Percentiles rank a stretch among this genome's conserved stretches.
phyloP scores from a whole-genome alignment of 2,113 vertebrate genomes.

The Dromaius novaehollandiae region DNA sequence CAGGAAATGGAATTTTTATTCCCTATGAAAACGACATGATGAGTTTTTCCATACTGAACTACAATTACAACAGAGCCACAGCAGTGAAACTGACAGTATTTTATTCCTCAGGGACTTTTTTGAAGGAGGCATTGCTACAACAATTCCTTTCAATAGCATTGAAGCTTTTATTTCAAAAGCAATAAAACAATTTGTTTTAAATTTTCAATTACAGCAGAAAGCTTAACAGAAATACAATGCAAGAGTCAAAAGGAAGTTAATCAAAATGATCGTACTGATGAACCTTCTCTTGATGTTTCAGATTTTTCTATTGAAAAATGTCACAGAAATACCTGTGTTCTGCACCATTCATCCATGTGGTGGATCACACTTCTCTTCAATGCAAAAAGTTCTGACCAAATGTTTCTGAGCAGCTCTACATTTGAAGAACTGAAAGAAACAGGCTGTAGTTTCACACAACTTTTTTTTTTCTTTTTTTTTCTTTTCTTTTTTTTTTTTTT shows the following conservation, averaged over 20 bases:
- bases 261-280: not conserved
- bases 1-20: constrained; percentile 10
- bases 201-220: not conserved
- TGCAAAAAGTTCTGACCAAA: not conserved
- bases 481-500: too few relatives aligned
- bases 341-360: not conserved
- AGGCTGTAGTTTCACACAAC: not conserved
- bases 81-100: not conserved
- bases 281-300: not conserved
- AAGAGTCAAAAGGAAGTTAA: not conserved
- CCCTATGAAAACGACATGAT: not conserved
- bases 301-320: not conserved
- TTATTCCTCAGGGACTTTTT: not conserved
- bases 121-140: not conserved
- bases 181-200: not conserved
- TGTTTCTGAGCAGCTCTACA: not conserved
- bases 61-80: not conserved
- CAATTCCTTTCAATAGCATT: not conserved
- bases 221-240: not conserved
- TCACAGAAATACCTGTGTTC: not conserved
- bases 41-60: not conserved
- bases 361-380: not conserved
- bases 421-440: not conserved
- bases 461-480: not conserved
- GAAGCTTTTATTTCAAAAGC: not conserved